phyloP scores from a whole-genome alignment of 2,113 vertebrate species.

The Cottus gobio region DNA sequence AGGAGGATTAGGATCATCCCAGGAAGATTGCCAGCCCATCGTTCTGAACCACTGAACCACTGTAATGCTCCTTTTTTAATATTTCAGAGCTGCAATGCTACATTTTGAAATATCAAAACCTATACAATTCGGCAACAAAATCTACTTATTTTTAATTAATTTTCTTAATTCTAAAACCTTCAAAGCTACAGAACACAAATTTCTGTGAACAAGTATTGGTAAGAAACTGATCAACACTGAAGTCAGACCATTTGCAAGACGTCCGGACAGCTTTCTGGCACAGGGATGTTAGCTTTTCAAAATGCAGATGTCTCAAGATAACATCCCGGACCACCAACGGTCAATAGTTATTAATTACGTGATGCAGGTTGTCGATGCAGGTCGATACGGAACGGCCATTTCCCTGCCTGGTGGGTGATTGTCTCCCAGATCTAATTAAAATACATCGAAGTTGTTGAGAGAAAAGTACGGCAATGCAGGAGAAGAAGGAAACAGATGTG shows the following conservation, averaged over 20 bases:
- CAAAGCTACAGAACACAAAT: neutral
- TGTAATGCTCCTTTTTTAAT: neutral
- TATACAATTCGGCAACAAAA: neutral
- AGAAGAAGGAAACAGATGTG: slow-evolving; percentile 14
- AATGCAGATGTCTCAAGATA: slow-evolving; percentile 44
- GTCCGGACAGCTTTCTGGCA: neutral
- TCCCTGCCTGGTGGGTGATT: slow-evolving; percentile 62
- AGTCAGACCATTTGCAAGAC: neutral
- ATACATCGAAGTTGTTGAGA: slow-evolving; percentile 23
- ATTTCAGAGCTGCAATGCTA: neutral
- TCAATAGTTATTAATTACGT: slow-evolving; percentile 71
- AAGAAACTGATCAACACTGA: neutral
- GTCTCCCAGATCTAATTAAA: slow-evolving; percentile 75
- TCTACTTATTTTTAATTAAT: neutral
- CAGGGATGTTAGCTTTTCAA: slow-evolving; percentile 27
- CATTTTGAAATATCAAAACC: neutral
- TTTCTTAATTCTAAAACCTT: neutral
- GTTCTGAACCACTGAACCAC: neutral
- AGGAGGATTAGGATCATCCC: neutral
- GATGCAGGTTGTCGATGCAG: slow-evolving; percentile 40
- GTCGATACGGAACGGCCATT: slow-evolving; percentile 57
- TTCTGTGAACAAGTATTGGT: neutral
- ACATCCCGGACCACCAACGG: slow-evolving; percentile 40
- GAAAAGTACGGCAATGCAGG: neutral
- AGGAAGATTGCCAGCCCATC: neutral